These are phyloP conservation scores for Anhinga anhinga DNA, from an alignment of 2,113 vertebrate species.

Conservation along the genomic window DNA sequence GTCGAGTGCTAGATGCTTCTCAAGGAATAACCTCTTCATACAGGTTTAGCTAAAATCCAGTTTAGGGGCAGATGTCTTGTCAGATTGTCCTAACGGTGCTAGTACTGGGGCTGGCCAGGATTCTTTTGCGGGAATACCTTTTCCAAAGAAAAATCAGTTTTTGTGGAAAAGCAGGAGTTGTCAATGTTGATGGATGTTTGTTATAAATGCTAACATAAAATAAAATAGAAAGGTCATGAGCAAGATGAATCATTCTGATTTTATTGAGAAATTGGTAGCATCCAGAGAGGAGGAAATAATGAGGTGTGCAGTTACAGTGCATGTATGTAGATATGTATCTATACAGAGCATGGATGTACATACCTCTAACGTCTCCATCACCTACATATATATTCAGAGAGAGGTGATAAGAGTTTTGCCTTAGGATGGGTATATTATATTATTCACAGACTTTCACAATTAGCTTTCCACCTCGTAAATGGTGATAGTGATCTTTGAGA, in stretches of 20 bases:
- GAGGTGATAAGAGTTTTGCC: neutral
- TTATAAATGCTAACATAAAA: neutral
- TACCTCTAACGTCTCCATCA: no score
- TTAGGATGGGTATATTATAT: neutral
- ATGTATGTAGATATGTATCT: fast-evolving
- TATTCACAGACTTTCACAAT: neutral
- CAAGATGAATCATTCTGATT: neutral
- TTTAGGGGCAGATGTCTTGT: neutral
- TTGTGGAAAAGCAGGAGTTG: neutral
- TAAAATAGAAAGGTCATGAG: neutral
- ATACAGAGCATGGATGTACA: neutral
- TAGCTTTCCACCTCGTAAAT: neutral
- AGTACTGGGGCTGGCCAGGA: neutral
- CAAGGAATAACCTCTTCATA: neutral
- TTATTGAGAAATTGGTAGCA: neutral
- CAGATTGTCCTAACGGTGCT: neutral
- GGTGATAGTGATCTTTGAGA: neutral
- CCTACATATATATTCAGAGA: fast-evolving
- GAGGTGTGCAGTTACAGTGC: neutral
- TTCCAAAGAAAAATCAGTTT: neutral
- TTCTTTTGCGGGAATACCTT: neutral
- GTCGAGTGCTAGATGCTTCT: neutral
- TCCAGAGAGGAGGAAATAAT: neutral
- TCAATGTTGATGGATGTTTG: neutral
- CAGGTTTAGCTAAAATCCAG: neutral